Evolutionary conservation across 2,113 vertebrate species (phyloP).

Genomic region (Pteropus alecto): DNA sequence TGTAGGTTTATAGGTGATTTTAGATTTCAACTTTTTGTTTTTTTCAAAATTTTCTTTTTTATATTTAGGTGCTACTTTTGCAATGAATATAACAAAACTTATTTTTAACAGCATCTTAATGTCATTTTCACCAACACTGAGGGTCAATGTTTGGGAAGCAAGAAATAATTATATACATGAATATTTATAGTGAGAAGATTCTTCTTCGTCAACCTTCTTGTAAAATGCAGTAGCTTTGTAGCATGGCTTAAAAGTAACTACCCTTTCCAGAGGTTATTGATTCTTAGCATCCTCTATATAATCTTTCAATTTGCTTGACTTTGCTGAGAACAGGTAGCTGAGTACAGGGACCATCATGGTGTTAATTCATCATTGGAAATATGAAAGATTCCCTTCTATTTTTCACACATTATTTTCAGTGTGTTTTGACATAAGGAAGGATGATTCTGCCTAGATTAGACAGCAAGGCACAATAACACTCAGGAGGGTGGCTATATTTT

Average conservation of each 20-base stretch:
- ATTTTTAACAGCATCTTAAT: not conserved
- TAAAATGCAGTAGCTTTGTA: not conserved
- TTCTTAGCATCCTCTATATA: not conserved
- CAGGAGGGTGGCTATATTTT: slow-evolving; percentile 74
- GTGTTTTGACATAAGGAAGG: slow-evolving; percentile 71
- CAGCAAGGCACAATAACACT: slow-evolving; percentile 77
- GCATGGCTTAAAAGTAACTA: not conserved
- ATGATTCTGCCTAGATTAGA: slow-evolving; percentile 60
- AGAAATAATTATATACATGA: not conserved
- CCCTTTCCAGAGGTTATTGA: slow-evolving; percentile 37
- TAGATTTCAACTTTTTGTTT: not conserved
- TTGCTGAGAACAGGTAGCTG: slow-evolving; percentile 43
- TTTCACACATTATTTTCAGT: slow-evolving; percentile 69
- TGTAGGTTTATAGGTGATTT: not conserved
- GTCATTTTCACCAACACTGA: not conserved
- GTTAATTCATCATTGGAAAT: slow-evolving; percentile 66
- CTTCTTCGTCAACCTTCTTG: not conserved
- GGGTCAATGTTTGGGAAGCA: not conserved
- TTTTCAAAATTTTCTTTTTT: not conserved
- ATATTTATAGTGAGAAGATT: not conserved
- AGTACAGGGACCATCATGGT: not conserved
- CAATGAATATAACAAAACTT: not conserved
- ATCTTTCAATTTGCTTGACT: slow-evolving; percentile 48
- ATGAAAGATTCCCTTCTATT: slow-evolving; percentile 29
- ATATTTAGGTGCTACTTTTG: not conserved